Evolutionary conservation across 2,888 invertebrate species (phyloP).

Genomic region (Ophion ellenae): DNA sequence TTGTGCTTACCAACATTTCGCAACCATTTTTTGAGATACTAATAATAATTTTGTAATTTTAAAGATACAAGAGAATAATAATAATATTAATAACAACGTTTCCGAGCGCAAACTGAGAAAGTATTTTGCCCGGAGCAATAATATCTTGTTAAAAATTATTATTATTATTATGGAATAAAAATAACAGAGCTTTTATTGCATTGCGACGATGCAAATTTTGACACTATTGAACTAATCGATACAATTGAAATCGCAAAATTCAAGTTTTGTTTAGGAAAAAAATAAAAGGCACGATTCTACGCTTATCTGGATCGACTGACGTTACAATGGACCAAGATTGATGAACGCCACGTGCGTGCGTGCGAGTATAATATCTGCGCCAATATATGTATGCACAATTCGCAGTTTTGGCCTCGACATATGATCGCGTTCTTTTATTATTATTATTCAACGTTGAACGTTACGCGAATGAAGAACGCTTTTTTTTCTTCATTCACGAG

Average conservation of each 20-base stretch:
- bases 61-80: no score
- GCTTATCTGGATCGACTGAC: not conserved
- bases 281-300: not conserved
- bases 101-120: no score
- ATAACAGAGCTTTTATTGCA: not conserved
- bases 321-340: conserved; percentile 52
- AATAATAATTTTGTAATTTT: no score
- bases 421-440: conserved; percentile 10
- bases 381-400: not conserved
- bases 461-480: not conserved
- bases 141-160: no score
- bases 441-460: conserved; percentile 23
- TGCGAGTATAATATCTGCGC: conserved; percentile 25
- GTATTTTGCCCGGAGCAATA: no score
- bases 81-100: no score
- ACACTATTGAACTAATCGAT: no score
- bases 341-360: conserved; percentile 61
- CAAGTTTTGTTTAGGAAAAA: not conserved
- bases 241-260: no score
- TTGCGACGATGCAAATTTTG: no score
- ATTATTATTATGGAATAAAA: not conserved
- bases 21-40: no score
- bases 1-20: no score
- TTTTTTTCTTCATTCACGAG: conserved; percentile 35
- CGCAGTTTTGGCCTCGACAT: conserved; percentile 36